Conservation (phyloP, 2,797 vertebrate genomes). For the Philypnodon macrostomus region DNA sequence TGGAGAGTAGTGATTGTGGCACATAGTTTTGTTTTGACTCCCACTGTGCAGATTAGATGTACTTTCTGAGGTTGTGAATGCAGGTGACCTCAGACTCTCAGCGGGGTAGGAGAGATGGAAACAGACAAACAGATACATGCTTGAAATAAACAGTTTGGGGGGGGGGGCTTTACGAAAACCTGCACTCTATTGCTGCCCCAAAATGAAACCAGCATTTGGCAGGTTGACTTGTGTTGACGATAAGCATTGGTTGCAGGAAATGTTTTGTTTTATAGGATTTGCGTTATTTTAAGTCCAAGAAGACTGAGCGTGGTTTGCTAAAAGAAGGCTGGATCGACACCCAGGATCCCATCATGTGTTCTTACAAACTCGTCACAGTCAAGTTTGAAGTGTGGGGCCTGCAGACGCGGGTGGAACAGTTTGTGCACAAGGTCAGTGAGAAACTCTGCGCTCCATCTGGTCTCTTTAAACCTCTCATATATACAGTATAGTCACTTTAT, state of each 20-base stretch:
- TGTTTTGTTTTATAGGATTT: constrained; percentile 79
- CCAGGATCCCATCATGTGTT: constrained; percentile 96
- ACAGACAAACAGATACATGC: too few species aligned
- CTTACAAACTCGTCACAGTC: constrained; percentile 96
- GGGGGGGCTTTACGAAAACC: too few species aligned
- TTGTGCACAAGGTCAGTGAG: constrained; percentile 91
- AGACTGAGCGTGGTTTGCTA: constrained; percentile 89
- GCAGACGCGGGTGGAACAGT: constrained; percentile 97
- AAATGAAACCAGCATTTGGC: too few species aligned
- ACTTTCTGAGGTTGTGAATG: constrained; percentile 19
- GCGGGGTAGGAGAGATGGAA: constrained; percentile 5
- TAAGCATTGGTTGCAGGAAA: too few species aligned
- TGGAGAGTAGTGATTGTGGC: constrained; percentile 49
- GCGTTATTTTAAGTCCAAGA: constrained; percentile 92
- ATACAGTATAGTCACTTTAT: constrained; percentile 24
- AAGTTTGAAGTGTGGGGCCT: constrained; percentile 99
- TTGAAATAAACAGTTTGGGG: too few species aligned
- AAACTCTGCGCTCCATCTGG: constrained; percentile 14
- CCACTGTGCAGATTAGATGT: constrained; percentile 13
- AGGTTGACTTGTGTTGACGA: too few species aligned
- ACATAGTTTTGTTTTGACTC: constrained; percentile 18
- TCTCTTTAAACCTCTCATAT: constrained; percentile 15
- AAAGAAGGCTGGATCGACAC: constrained; percentile 94
- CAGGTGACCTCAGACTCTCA: constrained; percentile 21
- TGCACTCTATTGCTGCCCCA: too few species aligned